phyloP scores from a whole-genome alignment of 2,888 invertebrate species.

The Drosophila formosana region DNA sequence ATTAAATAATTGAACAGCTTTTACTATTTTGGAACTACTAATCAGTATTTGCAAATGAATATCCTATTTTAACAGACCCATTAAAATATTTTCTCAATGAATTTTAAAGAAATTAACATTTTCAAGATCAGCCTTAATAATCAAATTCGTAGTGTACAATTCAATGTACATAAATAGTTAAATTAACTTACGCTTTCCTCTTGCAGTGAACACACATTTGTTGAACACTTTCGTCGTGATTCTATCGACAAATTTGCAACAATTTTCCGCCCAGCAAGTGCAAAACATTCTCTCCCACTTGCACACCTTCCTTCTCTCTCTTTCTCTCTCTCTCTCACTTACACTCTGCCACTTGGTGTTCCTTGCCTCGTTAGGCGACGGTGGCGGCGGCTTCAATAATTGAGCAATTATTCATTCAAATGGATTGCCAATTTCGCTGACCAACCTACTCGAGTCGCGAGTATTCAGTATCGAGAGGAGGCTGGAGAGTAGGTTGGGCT shows the following conservation, averaged over 20 bases:
- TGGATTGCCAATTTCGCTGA: constrained; percentile 83
- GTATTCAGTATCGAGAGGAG: neutral
- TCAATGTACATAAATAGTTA: neutral
- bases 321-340: neutral
- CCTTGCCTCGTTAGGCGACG: constrained; percentile 56
- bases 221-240: constrained; percentile 33
- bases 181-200: neutral
- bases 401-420: constrained; percentile 85
- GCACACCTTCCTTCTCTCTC: neutral
- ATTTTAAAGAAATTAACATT: too few species aligned
- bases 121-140: too few species aligned
- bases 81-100: too few species aligned
- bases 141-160: too few species aligned
- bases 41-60: too few species aligned
- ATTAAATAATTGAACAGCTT: too few species aligned
- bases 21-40: too few species aligned
- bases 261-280: constrained; percentile 68
- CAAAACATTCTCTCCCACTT: constrained; percentile 5
- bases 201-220: neutral
- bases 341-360: neutral
- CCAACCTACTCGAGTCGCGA: constrained; percentile 59
- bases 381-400: constrained; percentile 77
- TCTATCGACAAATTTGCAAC: constrained; percentile 66
- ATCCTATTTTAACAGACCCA: too few species aligned
- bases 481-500: neutral